Evolutionary conservation across 2,797 vertebrate species (phyloP), one percentile per base, ranked within the genome.

Genomic region (Chloroceryle amazona): DNA sequence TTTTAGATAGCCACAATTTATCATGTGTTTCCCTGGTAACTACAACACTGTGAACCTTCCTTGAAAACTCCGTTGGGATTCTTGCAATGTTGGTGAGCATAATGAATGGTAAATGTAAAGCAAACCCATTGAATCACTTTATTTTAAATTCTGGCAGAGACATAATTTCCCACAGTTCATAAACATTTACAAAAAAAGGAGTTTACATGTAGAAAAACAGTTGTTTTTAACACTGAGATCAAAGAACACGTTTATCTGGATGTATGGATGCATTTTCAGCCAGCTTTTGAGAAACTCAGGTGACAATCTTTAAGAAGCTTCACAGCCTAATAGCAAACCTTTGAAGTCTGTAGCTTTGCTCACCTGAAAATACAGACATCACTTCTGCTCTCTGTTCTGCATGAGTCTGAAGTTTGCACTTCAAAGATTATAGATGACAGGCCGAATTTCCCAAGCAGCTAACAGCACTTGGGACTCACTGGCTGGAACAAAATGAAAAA

Each of bases 151-250:
- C 90, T 97, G 92, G 90, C 91, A 96, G 93, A 83, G 91, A 93
- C 79, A 60, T 95, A 93, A 95, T 97, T 96, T 96, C 91, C 94
- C 78, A 83, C 89, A 86, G 88, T 94, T 97, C 94, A 97, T 97
- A 96, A 97, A 95, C 96, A 94, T 96, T 97, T 96, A 95, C 47
- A 47, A 95, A 97, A 93, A 80, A 79, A 37, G 58, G 62, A 86
- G 80, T 95, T 95, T 96, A 96, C 92, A 96, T 60, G 87, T 49
- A 94, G 74, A 90, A 96, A 96, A 95, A 13, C 67, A 85, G 90
- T 92, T 96, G 90, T 94, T 96, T 96, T 94, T 92, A 94, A 95
- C 78, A 52, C 31, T 65, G 46, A 82, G 94, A 96, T 96, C 93
- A 97, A 97, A 97, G 92, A 90, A 86, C 44, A 28, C 4, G 0